A percentile compares a stretch with the other conserved stretches of the same genome.
phyloP scores from a whole-genome alignment of 2,888 invertebrate genomes.

The Aphodius sticticus region DNA sequence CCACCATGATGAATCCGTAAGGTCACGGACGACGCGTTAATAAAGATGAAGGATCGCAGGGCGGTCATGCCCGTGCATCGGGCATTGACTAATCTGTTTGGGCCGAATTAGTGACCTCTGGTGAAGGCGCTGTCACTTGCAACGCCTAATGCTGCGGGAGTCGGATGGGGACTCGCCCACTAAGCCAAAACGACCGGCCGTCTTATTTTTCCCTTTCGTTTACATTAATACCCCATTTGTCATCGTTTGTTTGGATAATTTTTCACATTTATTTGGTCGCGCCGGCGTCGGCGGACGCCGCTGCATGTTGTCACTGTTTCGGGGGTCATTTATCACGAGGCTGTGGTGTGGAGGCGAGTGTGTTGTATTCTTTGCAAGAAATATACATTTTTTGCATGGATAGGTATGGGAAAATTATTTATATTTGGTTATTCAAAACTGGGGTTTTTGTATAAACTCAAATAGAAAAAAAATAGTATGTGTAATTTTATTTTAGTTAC shows the following conservation, averaged over 20 bases:
- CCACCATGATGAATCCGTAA: constrained; percentile 15
- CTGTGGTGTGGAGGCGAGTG: neutral
- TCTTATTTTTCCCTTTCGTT: constrained; percentile 24
- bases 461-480: too few relatives aligned
- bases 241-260: constrained; percentile 28
- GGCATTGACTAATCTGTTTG: constrained; percentile 47
- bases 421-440: too few relatives aligned
- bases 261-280: constrained; percentile 22
- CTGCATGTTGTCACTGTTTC: neutral
- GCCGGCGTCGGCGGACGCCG: neutral
- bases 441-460: too few relatives aligned
- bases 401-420: too few relatives aligned
- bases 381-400: too few relatives aligned
- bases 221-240: constrained; percentile 30
- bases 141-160: constrained; percentile 27
- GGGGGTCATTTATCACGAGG: neutral
- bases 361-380: too few relatives aligned
- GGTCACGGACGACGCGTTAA: constrained; percentile 44
- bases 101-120: constrained; percentile 43
- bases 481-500: too few relatives aligned
- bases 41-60: constrained; percentile 45
- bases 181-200: neutral
- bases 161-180: constrained; percentile 13
- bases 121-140: constrained; percentile 42
- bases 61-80: constrained; percentile 42